Conservation (phyloP, 2,888 invertebrate species). For the Crematogaster levior region DNA sequence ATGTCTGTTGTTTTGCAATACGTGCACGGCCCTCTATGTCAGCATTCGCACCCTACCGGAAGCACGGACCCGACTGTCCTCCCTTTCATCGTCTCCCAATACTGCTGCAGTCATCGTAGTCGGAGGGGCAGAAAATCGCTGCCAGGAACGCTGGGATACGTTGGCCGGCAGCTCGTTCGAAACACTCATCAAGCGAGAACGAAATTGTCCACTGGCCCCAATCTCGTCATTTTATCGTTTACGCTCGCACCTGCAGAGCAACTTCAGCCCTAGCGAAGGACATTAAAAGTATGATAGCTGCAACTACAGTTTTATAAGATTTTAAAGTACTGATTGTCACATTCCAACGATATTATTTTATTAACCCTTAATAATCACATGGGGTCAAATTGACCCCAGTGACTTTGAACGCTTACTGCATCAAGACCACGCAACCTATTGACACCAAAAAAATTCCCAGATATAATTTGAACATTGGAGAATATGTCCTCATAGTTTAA, state of each 20-base stretch:
- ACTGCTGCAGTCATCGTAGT: constrained; percentile 68
- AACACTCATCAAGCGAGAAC: constrained; percentile 77
- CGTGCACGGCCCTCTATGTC: constrained; percentile 68
- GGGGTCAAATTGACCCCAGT: too few relatives aligned
- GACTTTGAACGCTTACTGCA: too few relatives aligned
- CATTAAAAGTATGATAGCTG: constrained; percentile 34
- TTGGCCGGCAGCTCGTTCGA: constrained; percentile 70
- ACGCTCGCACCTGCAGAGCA: constrained; percentile 5
- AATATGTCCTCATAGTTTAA: too few relatives aligned
- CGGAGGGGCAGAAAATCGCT: constrained; percentile 66
- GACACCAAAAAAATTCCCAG: too few relatives aligned
- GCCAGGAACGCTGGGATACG: constrained; percentile 66
- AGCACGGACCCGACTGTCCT: constrained; percentile 58
- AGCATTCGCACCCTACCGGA: constrained; percentile 72
- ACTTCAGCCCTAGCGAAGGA: constrained; percentile 3
- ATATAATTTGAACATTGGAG: too few relatives aligned
- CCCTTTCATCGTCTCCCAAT: constrained; percentile 54
- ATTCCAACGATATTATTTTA: not conserved
- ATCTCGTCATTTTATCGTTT: constrained; percentile 73
- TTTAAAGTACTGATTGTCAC: not conserved
- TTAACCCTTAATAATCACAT: too few relatives aligned
- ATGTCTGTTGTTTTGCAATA: constrained; percentile 72
- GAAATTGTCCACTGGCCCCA: constrained; percentile 75
- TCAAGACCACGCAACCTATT: too few relatives aligned
- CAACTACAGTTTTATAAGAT: constrained; percentile 36